Evolutionary conservation across 2,113 vertebrate species (phyloP).

Genomic region (Puffinus mauretanicus): DNA sequence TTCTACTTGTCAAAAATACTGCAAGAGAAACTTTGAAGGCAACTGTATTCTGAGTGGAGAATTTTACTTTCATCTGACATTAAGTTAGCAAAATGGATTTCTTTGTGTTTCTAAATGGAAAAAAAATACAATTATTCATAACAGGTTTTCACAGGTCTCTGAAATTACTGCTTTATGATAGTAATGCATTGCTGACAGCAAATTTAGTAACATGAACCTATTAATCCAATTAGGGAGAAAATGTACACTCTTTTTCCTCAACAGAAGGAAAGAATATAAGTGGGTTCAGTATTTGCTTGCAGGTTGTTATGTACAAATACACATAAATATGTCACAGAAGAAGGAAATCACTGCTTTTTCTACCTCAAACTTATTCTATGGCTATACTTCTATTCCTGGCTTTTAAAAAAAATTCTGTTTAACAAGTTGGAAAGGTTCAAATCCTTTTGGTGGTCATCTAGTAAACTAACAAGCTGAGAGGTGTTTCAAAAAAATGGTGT

Average conservation of each 20-base stretch:
- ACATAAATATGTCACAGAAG: background rate
- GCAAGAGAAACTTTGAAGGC: background rate
- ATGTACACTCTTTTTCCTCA: background rate
- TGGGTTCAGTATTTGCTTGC: background rate
- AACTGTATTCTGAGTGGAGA: background rate
- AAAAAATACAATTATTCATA: background rate
- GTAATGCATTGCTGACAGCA: background rate
- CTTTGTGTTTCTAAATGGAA: background rate
- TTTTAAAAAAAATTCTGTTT: background rate
- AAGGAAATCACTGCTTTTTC: background rate
- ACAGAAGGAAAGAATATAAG: background rate
- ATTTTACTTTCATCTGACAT: background rate
- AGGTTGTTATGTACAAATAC: background rate
- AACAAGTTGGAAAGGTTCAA: background rate
- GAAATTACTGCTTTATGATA: background rate
- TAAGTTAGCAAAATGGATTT: background rate
- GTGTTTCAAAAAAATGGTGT: background rate
- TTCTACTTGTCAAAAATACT: background rate
- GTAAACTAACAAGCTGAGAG: background rate
- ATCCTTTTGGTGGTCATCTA: background rate
- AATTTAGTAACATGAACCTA: background rate
- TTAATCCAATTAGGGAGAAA: background rate
- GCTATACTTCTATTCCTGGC: background rate
- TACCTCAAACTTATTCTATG: background rate
- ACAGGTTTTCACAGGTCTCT: background rate